These are phyloP conservation scores for Vesta saturnalis DNA, from an alignment of 2,888 invertebrate species.

Conservation along the genomic window DNA sequence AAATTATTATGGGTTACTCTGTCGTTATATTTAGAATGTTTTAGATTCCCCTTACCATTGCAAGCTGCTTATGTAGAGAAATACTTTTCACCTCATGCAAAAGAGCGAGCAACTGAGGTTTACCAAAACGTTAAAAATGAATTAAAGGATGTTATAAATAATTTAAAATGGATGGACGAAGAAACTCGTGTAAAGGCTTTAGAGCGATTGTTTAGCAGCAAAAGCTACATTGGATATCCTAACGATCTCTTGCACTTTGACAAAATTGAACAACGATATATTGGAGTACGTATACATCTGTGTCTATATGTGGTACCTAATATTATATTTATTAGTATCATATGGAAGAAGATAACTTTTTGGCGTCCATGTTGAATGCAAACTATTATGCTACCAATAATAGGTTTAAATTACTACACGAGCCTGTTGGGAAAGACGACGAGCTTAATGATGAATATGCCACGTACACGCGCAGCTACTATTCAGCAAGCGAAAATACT, in stretches of 20 bases:
- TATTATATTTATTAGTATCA: conserved; percentile 31
- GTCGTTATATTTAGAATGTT: neutral
- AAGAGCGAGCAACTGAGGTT: conserved; percentile 50
- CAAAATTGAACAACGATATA: conserved; percentile 22
- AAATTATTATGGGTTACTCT: neutral
- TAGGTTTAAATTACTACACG: conserved; percentile 41
- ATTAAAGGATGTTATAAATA: conserved; percentile 51
- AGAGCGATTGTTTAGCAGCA: conserved; percentile 52
- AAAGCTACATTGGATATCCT: conserved; percentile 52
- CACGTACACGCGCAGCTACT: conserved; percentile 16
- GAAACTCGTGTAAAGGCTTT: conserved; percentile 52
- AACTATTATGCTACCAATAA: conserved; percentile 35
- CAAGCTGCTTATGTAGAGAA: conserved; percentile 53
- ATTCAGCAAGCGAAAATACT: conserved; percentile 8
- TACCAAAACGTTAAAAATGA: conserved; percentile 55
- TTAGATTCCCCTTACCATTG: conserved; percentile 37
- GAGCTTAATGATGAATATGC: conserved; percentile 28
- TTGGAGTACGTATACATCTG: conserved; percentile 42
- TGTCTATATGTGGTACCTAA: neutral
- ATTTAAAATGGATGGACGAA: conserved; percentile 57
- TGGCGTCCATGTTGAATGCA: conserved; percentile 37
- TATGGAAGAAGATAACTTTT: conserved; percentile 42
- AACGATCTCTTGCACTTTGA: conserved; percentile 42
- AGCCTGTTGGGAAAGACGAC: conserved; percentile 38
- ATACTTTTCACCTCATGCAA: conserved; percentile 52